A percentile compares a stretch with the other conserved stretches of the same genome.
These are phyloP conservation scores for Steinernema feltiae DNA, from an alignment of 1,140 invertebrate genomes.

Conservation along the genomic window DNA sequence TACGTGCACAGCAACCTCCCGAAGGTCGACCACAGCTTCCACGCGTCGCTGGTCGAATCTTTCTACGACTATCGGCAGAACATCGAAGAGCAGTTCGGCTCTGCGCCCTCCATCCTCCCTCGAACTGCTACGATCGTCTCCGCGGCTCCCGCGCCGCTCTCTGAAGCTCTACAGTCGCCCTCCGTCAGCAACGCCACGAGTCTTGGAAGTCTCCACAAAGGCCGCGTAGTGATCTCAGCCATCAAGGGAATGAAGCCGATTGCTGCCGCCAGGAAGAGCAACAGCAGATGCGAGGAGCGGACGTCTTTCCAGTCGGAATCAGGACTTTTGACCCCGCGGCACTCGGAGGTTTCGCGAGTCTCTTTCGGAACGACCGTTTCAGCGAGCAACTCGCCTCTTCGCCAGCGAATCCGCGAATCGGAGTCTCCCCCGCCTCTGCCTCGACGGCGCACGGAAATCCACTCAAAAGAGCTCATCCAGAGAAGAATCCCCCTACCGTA, in stretches of 20 bases:
- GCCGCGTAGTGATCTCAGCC: background rate
- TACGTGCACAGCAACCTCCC: conserved; percentile 25
- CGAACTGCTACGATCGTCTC: background rate
- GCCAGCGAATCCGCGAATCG: too few species aligned
- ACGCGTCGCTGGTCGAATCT: background rate
- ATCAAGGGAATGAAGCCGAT: background rate
- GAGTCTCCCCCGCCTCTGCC: background rate
- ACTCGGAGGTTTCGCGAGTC: background rate
- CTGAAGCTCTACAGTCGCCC: background rate
- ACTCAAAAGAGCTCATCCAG: background rate
- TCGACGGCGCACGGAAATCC: background rate
- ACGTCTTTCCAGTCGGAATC: background rate
- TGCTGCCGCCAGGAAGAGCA: background rate
- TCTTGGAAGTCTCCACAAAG: background rate
- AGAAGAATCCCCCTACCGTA: background rate
- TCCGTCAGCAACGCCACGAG: background rate
- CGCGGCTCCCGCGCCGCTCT: background rate
- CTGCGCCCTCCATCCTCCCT: background rate
- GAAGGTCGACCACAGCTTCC: conserved; percentile 8
- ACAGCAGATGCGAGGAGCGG: background rate
- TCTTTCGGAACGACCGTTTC: background rate
- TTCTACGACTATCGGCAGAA: background rate
- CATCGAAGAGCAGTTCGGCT: conserved; percentile 5
- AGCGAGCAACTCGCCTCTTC: background rate
- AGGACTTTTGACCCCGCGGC: background rate